Evolutionary conservation across 2,797 vertebrate species (phyloP), one percentile per base, ranked within the genome.

Genomic region (Prunella strophiata): DNA sequence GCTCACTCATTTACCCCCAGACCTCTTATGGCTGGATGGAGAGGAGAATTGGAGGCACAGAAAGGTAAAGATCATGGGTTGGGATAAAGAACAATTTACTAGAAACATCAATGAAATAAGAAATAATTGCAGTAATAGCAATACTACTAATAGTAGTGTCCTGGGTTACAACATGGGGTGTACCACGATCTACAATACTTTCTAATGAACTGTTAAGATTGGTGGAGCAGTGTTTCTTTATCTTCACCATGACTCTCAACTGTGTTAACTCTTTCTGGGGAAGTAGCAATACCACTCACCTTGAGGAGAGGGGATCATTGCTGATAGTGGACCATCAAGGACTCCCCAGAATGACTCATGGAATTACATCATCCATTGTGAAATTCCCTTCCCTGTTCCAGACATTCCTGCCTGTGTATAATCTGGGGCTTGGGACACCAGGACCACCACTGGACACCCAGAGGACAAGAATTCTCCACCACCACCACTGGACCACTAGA

Each of bases 391-490:
- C 10, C 36, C 25, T 25, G 25, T 42, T 66, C 26, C 51, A 74
- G 26, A 66, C 4, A 43, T 66, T 58, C 26, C 32, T 58, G 36
- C 36, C 17, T 58, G 16, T 74, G 5, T 43, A 58, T 32, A 36
- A 32, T 36, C 43, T 50, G 21, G 32, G 9, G 1, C 2, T 58
- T 66, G 11, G 21, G 36, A 43, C 21, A 57, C 21, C 21, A 36
- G 0, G 0, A 65, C 25, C 30, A 34, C 30, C 43, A 57, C 36
- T 36, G 17, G 51, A 50, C 25, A 84, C 21, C 21, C 10, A 72
- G 29, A 54, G 40, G n/a, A n/a, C 40, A 65, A 55, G 36, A 57
- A 29, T 48, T 42, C 36, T 34, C 20, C 4, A 84, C 25, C 14
- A 65, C 17, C 42, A 74, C 13, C 16, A 30, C 43, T 34, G 36